These are phyloP conservation scores for Rhingia campestris DNA, from an alignment of 2,888 invertebrate species.

Conservation along the genomic window DNA sequence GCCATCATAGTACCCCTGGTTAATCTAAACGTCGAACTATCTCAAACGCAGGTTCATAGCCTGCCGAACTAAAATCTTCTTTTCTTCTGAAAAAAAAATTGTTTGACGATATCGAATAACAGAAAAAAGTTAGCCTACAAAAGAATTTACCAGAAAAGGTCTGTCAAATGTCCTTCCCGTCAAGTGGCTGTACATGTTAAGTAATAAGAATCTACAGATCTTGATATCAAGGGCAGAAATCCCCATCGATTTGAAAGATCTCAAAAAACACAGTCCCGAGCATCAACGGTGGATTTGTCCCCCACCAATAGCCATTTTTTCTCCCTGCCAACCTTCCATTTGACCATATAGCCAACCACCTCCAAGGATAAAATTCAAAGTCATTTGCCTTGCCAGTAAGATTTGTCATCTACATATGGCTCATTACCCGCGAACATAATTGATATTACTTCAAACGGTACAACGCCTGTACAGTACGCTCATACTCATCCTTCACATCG, in stretches of 20 bases:
- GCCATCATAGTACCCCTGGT: too few relatives aligned
- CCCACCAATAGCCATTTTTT: too few relatives aligned
- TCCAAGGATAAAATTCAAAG: not conserved
- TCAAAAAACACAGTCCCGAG: constrained; percentile 88
- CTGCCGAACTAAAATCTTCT: too few relatives aligned
- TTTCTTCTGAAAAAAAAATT: too few relatives aligned
- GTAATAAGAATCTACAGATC: constrained; percentile 95
- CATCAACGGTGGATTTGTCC: constrained; percentile 85
- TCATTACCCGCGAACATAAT: constrained; percentile 30
- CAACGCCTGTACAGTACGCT: not conserved
- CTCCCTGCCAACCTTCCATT: too few relatives aligned
- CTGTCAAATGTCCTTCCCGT: constrained; percentile 94
- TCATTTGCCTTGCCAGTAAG: not conserved
- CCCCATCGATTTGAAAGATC: constrained; percentile 95
- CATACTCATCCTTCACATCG: not conserved
- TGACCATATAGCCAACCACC: too few relatives aligned
- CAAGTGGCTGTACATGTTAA: constrained; percentile 97
- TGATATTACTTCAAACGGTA: constrained; percentile 44
- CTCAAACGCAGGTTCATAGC: too few relatives aligned
- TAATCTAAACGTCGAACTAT: too few relatives aligned
- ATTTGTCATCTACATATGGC: constrained; percentile 36
- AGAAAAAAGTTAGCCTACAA: too few relatives aligned
- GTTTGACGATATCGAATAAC: too few relatives aligned
- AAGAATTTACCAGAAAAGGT: constrained; percentile 93
- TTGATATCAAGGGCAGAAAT: constrained; percentile 98